Evolutionary conservation across 2,113 vertebrate genomes (phyloP).

Genomic region (Stercorarius parasiticus): DNA sequence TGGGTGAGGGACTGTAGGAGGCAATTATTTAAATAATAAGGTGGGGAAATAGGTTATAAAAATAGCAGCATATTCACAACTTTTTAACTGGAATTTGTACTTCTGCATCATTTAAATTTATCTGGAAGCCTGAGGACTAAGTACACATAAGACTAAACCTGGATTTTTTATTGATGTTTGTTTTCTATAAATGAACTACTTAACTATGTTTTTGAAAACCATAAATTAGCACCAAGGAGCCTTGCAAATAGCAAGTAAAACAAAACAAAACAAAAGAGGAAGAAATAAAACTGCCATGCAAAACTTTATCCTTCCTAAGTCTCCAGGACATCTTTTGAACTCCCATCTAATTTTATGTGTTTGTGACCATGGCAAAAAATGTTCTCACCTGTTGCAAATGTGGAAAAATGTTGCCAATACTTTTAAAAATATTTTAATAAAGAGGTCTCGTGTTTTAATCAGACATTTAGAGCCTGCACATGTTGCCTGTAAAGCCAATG

Average conservation of each 20-base stretch:
- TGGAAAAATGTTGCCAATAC: neutral
- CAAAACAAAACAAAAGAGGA: neutral
- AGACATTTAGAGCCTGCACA: neutral
- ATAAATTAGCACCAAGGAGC: neutral
- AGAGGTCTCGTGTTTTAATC: neutral
- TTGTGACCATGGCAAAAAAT: neutral
- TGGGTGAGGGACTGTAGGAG: neutral
- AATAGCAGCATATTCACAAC: neutral
- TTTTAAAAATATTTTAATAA: neutral
- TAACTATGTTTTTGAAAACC: neutral
- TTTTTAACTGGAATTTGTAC: neutral
- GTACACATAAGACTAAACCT: neutral
- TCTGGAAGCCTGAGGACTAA: neutral
- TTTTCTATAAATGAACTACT: neutral
- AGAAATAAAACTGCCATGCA: neutral
- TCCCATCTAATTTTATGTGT: neutral
- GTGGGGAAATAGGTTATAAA: neutral
- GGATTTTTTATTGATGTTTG: neutral
- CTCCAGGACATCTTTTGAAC: neutral
- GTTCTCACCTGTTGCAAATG: neutral
- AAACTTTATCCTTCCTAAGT: neutral
- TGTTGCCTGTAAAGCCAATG: neutral
- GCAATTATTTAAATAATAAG: slow-evolving; percentile 19
- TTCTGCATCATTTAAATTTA: slow-evolving; percentile 15
- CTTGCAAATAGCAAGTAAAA: neutral